phyloP scores from a whole-genome alignment of 2,888 invertebrate genomes.

The Periphyllus acericola region DNA sequence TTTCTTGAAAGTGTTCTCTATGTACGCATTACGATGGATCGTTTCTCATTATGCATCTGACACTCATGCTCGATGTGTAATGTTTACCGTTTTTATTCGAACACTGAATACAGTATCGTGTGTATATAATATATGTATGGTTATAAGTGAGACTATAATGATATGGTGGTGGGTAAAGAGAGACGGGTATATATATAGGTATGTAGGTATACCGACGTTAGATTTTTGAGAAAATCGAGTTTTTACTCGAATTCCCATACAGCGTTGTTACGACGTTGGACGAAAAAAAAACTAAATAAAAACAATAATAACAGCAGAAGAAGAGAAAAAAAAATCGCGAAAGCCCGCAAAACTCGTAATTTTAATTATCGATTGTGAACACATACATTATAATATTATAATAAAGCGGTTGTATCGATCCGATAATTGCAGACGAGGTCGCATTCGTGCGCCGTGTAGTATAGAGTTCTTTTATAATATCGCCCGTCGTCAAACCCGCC shows the following conservation, averaged over 20 bases:
- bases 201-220: background rate
- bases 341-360: constrained; percentile 9
- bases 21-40: background rate
- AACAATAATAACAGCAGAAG: background rate
- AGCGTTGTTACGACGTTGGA: background rate
- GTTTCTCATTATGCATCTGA: background rate
- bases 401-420: background rate
- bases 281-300: background rate
- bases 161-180: background rate
- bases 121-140: background rate
- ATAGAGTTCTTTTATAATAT: background rate
- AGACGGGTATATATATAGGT: background rate
- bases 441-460: constrained; percentile 39
- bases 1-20: background rate
- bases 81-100: background rate
- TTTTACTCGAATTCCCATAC: background rate
- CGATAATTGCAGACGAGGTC: constrained; percentile 46
- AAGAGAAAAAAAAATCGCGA: constrained; percentile 14
- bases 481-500: background rate
- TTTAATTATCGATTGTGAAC: constrained; percentile 28
- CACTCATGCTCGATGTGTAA: background rate
- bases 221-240: background rate
- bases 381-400: background rate
- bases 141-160: background rate
- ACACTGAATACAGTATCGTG: background rate